Evolutionary conservation across 2,113 vertebrate species (phyloP), one percentile per base, ranked within the genome.

Genomic region (Pluvialis apricaria): DNA sequence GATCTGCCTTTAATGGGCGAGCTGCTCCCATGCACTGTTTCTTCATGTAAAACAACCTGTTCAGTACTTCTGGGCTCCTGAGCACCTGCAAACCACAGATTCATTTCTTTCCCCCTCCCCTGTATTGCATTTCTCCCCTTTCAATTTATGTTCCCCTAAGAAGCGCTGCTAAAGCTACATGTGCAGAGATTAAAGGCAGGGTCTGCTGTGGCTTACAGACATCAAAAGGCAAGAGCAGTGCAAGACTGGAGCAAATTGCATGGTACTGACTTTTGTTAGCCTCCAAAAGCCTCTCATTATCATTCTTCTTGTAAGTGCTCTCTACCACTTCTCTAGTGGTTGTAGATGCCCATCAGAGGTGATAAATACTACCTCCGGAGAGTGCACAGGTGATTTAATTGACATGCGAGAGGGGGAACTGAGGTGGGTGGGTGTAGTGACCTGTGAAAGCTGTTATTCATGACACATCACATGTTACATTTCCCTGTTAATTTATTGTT

Each of bases 131-230:
- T 96, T 94, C 51, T 96, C 44, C 65, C 32, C 47, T 95, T 90
- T 94, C 93, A 90, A 88, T 96, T 97, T 82, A 64, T 83, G 89
- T 91, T 97, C 47, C 11, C 34, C 84, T 94, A 93, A 96, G 96
- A 97, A 95, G 52, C 80, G 47, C 92, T 90, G 76, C 92, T 97
- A 96, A 97, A 95, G 73, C 80, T 97, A 96, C 94, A 92, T 24
- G 40, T 97, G 86, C 95, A 97, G 80, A 97, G 97, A 97, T 98
- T 97, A 98, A 98, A 98, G 96, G 73, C 70, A 95, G 66, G 77
- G 87, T 91, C 95, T 97, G 34, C 86, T 88, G 85, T 90, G 96
- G 96, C 73, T 97, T 97, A 88, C 61, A 96, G 94, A 96, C 93
- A 97, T 97, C 97, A 98, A 98, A 97, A 94, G 62, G 90, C 86